phyloP scores from a whole-genome alignment of 2,797 vertebrate genomes.

The Gallinago solitaria region DNA sequence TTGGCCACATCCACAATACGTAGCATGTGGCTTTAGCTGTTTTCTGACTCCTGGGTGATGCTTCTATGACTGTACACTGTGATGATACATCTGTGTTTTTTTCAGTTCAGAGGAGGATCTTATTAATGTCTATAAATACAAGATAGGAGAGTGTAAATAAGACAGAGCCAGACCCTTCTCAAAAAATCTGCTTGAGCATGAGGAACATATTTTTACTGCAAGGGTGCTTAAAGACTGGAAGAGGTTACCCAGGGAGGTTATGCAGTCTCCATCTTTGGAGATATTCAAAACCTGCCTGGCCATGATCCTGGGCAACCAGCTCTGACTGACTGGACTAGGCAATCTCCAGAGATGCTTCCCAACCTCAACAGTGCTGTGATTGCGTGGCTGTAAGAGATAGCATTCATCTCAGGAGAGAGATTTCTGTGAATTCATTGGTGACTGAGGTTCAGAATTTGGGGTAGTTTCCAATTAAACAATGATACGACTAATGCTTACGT shows the following conservation, averaged over 20 bases:
- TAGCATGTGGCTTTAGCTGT: accelerated
- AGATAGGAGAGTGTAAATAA: neutral
- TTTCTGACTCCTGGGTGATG: neutral
- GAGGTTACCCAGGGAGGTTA: neutral
- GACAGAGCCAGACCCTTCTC: neutral
- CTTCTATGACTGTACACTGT: accelerated
- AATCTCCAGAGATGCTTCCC: neutral
- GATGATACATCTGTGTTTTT: neutral
- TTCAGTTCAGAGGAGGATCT: neutral
- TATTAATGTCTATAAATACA: neutral
- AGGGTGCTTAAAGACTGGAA: neutral
- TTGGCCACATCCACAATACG: neutral
- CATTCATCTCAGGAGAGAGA: neutral
- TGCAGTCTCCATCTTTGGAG: neutral
- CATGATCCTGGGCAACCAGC: neutral
- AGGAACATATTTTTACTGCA: neutral
- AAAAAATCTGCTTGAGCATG: neutral
- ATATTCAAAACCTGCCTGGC: neutral
- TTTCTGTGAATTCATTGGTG: neutral
- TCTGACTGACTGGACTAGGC: neutral
- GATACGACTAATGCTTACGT: accelerated
- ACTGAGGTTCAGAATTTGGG: neutral
- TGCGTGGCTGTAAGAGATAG: neutral
- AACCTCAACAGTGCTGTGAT: neutral
- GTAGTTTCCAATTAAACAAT: neutral